Evolutionary conservation across 1,140 invertebrate genomes (phyloP).

Genomic region (Nephila pilipes): DNA sequence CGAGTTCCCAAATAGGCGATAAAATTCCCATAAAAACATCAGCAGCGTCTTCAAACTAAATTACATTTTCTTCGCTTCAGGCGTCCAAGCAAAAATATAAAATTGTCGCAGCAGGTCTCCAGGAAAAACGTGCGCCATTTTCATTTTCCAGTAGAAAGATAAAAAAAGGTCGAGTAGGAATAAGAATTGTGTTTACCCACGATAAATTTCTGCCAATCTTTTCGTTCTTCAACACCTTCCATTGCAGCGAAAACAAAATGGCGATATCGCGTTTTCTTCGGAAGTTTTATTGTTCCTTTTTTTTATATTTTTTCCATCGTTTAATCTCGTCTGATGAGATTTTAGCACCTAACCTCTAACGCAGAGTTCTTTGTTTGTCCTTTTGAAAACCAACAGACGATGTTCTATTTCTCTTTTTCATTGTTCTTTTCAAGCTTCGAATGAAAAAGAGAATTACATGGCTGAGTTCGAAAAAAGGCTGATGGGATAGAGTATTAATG

Average conservation of each 20-base stretch:
- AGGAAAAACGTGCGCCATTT: slow-evolving; percentile 26
- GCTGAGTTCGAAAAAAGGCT: neutral
- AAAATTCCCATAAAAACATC: slow-evolving; percentile 61
- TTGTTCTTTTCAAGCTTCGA: neutral
- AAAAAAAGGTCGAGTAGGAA: neutral
- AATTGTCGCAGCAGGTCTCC: neutral
- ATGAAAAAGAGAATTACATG: neutral
- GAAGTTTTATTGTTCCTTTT: slow-evolving; percentile 12
- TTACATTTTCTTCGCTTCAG: slow-evolving; percentile 23
- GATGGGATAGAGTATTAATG: slow-evolving; percentile 19
- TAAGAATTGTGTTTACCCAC: slow-evolving; percentile 43
- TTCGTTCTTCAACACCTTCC: neutral
- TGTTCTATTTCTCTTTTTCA: neutral
- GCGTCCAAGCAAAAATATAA: slow-evolving; percentile 1
- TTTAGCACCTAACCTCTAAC: slow-evolving; percentile 51
- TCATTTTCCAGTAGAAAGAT: slow-evolving; percentile 24
- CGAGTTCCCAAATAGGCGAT: slow-evolving; percentile 58
- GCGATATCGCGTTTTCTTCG: slow-evolving; percentile 14
- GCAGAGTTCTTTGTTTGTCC: slow-evolving; percentile 32
- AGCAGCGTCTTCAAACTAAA: slow-evolving; percentile 50
- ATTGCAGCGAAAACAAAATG: slow-evolving; percentile 20
- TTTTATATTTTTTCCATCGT: neutral
- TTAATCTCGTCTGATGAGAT: slow-evolving; percentile 52
- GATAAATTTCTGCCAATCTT: slow-evolving; percentile 42
- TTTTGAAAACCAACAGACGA: slow-evolving; percentile 11